Conservation (phyloP, 1,140 invertebrate genomes). For the Liolophura sinensis region DNA sequence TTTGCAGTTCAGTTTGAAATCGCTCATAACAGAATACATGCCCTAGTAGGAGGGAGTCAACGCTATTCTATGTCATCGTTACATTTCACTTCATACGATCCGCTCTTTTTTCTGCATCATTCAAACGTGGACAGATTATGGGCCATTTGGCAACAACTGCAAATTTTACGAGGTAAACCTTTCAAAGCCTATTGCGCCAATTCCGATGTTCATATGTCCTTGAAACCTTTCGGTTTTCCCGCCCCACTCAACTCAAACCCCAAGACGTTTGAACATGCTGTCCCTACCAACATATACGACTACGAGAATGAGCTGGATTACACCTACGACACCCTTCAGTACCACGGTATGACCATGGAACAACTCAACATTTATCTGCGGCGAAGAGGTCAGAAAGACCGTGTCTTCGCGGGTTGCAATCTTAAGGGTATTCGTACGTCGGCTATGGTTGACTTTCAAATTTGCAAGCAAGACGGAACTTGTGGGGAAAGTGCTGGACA, state of each 20-base stretch:
- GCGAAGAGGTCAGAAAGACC: conserved; percentile 12
- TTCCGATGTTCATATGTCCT: conserved; percentile 5
- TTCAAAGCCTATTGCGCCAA: conserved; percentile 22
- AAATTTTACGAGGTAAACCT: conserved; percentile 13
- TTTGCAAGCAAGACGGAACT: conserved; percentile 7
- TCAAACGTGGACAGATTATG: conserved; percentile 6
- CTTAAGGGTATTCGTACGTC: conserved; percentile 11
- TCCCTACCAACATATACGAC: conserved; percentile 20
- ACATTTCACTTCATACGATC: conserved; percentile 9
- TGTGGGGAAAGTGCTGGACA: conserved; percentile 8
- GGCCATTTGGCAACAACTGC: conserved; percentile 9
- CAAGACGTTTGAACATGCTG: conserved; percentile 16
- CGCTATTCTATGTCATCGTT: conserved; percentile 11
- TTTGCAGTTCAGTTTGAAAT: conserved; percentile 16
- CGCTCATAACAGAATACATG: conserved; percentile 4
- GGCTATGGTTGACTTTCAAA: conserved; percentile 19
- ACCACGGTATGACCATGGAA: conserved; percentile 21
- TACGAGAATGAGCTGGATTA: conserved; percentile 22
- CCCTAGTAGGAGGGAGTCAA: neutral
- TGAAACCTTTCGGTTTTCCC: conserved; percentile 26
- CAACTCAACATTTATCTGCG: conserved; percentile 18
- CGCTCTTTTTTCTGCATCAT: neutral
- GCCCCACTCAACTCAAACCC: conserved; percentile 21
- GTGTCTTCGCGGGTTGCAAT: conserved; percentile 20
- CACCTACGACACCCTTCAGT: conserved; percentile 22